Conservation (phyloP, 2,797 vertebrate genomes). For the Enteromius afrohamiltoni region DNA sequence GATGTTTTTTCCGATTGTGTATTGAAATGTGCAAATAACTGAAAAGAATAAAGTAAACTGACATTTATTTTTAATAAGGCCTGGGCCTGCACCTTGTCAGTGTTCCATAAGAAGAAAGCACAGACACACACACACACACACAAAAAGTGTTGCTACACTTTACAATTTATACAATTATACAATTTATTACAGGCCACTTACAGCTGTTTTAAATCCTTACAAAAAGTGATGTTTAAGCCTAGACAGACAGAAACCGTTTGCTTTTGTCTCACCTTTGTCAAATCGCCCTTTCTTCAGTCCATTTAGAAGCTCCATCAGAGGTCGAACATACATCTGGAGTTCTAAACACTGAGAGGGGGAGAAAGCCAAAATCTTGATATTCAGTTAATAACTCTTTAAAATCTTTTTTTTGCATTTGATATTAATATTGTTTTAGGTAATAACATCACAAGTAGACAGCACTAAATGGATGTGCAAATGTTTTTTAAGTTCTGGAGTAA, state of each 20-base stretch:
- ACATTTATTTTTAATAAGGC: background rate
- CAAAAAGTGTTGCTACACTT: slow-evolving; percentile 3
- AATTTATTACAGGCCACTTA: background rate
- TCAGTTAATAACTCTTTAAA: background rate
- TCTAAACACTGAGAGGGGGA: slow-evolving; percentile 84
- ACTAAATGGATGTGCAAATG: background rate
- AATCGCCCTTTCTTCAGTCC: slow-evolving; percentile 89
- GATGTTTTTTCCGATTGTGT: background rate
- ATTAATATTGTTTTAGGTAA: background rate
- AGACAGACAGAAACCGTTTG: background rate
- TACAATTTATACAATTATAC: too few relatives aligned
- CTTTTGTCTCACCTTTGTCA: slow-evolving; percentile 80
- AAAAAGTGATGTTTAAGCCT: background rate
- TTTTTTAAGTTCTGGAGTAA: background rate
- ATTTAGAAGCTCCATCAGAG: slow-evolving; percentile 86
- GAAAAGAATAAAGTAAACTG: background rate
- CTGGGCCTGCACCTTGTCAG: background rate
- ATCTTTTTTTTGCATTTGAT: background rate
- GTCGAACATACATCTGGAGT: slow-evolving; percentile 87
- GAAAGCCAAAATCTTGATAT: background rate
- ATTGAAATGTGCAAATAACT: background rate
- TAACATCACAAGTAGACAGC: background rate
- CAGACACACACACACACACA: background rate
- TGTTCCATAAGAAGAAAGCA: background rate
- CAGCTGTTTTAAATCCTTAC: background rate